A percentile compares a stretch with the other conserved stretches of the same genome.
Conservation (phyloP, 2,797 vertebrate species). For the Enteromius afrohamiltoni region DNA sequence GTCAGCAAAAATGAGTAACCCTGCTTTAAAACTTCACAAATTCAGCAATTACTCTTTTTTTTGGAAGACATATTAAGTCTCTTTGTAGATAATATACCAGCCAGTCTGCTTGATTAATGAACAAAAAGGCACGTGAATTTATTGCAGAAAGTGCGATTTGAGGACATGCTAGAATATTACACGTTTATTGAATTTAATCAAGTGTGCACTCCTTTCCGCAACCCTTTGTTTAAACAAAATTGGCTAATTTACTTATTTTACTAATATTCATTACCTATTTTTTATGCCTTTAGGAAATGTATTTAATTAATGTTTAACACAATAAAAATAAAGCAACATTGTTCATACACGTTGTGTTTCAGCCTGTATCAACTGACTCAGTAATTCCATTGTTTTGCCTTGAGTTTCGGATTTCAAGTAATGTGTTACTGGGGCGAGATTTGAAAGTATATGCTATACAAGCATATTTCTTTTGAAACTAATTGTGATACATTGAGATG, state of each 20-base stretch:
- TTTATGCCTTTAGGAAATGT: neutral
- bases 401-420: neutral
- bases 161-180: neutral
- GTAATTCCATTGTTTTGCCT: neutral
- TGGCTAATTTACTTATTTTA: neutral
- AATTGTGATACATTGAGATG: neutral
- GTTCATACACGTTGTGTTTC: neutral
- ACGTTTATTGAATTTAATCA: neutral
- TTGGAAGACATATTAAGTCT: neutral
- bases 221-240: neutral
- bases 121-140: neutral
- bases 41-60: neutral
- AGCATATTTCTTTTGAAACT: neutral
- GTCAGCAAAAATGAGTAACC: neutral
- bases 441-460: neutral
- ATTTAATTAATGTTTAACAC: neutral
- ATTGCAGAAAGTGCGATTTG: neutral
- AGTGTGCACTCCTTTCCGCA: neutral
- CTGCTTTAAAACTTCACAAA: neutral
- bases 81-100: neutral
- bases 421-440: neutral
- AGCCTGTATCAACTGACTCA: slow-evolving; percentile 13
- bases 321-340: neutral
- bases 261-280: neutral
- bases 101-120: neutral